phyloP scores from a whole-genome alignment of 2,113 vertebrate species.

The Onychostruthus taczanowskii region DNA sequence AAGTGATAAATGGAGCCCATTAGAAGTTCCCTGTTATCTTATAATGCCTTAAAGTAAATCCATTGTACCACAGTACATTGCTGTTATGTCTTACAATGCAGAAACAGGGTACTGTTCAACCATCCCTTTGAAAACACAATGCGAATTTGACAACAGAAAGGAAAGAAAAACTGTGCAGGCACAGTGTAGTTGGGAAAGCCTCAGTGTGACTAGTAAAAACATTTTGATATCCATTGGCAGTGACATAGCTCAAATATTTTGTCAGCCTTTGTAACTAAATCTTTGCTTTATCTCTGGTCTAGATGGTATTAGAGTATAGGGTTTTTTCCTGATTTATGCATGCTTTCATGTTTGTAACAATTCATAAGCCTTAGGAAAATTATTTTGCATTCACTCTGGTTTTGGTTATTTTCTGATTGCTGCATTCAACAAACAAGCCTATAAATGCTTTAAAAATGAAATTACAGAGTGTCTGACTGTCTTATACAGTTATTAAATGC shows the following conservation, averaged over 20 bases:
- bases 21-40: neutral
- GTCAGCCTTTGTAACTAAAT: neutral
- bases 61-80: neutral
- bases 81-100: neutral
- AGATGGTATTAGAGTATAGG: neutral
- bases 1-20: slow-evolving; percentile 9
- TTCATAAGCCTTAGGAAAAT: neutral
- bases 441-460: neutral
- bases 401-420: neutral
- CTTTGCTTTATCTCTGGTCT: neutral
- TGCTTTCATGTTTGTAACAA: neutral
- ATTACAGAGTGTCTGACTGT: neutral
- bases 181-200: neutral
- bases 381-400: neutral
- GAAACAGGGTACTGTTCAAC: neutral
- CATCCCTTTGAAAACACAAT: neutral
- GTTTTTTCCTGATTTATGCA: neutral
- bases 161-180: neutral
- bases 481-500: neutral
- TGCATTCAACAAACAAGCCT: neutral
- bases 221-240: neutral
- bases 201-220: neutral
- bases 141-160: neutral
- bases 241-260: neutral
- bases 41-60: neutral